These are phyloP conservation scores for Ennomos quercinarius DNA, from an alignment of 2,888 invertebrate genomes.

Conservation along the genomic window DNA sequence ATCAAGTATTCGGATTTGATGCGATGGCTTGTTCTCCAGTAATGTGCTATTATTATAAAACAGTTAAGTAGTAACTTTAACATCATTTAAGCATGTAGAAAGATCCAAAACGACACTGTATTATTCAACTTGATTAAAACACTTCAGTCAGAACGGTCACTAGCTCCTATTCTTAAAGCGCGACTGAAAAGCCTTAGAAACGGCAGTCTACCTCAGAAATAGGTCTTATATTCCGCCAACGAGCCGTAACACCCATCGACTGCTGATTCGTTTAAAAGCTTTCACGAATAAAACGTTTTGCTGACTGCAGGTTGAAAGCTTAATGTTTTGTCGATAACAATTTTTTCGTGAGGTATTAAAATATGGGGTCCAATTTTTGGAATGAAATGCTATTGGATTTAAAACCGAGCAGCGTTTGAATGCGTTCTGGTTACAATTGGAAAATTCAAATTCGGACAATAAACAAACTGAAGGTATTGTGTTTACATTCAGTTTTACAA, in stretches of 20 bases:
- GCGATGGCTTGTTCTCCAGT: too few species aligned
- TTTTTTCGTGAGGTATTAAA: slow-evolving; percentile 28
- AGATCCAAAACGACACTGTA: background rate
- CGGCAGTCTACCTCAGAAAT: slow-evolving; percentile 48
- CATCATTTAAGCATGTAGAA: too few species aligned
- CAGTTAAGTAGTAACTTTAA: too few species aligned
- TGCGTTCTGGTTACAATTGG: background rate
- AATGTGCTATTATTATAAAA: too few species aligned
- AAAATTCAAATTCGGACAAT: background rate
- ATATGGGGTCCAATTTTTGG: slow-evolving; percentile 39
- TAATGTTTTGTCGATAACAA: slow-evolving; percentile 33
- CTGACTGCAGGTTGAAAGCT: slow-evolving; percentile 34
- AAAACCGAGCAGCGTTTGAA: background rate
- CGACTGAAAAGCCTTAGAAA: slow-evolving; percentile 28
- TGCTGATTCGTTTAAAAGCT: slow-evolving; percentile 56
- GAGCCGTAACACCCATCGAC: slow-evolving; percentile 50
- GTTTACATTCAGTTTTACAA: background rate
- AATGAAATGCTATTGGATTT: slow-evolving; percentile 4
- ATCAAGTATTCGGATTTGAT: too few species aligned
- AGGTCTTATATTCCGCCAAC: slow-evolving; percentile 47
- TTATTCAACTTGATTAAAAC: background rate
- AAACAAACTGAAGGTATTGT: background rate
- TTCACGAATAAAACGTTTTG: slow-evolving; percentile 48
- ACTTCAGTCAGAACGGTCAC: slow-evolving; percentile 1
- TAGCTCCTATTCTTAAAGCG: slow-evolving; percentile 10